Percentiles rank a stretch among this genome's conserved stretches.
Conservation (phyloP, 2,888 invertebrate species). For the Eupithecia exiguata region DNA sequence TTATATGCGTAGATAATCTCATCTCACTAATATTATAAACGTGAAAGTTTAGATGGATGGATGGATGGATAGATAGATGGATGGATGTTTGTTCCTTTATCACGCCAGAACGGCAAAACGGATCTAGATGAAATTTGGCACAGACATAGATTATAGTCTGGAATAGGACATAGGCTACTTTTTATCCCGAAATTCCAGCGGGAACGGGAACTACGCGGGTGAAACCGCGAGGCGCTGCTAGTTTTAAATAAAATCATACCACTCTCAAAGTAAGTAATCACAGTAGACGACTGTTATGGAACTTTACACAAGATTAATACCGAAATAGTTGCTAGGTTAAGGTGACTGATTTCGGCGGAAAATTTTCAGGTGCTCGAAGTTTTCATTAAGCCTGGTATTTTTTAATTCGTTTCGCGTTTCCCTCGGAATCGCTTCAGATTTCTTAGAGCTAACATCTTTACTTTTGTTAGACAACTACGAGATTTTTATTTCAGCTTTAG, state of each 20-base stretch:
- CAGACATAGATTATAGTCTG: no score
- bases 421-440: not conserved
- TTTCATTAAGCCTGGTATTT: not conserved
- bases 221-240: no score
- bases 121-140: no score
- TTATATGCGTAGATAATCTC: not conserved
- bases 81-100: no score
- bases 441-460: not conserved
- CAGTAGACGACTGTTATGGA: not conserved
- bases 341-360: not conserved
- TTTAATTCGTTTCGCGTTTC: not conserved
- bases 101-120: no score
- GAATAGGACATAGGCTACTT: no score
- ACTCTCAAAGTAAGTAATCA: not conserved
- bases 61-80: no score
- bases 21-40: no score
- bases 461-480: not conserved
- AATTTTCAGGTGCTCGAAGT: not conserved
- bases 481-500: not conserved
- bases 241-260: not conserved
- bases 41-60: no score
- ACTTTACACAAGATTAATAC: not conserved
- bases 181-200: no score
- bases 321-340: not conserved
- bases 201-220: no score